Base-by-base conservation (phyloP, 64 coral and sea anemone species). In the Dendronephthya gigantea region DNA sequence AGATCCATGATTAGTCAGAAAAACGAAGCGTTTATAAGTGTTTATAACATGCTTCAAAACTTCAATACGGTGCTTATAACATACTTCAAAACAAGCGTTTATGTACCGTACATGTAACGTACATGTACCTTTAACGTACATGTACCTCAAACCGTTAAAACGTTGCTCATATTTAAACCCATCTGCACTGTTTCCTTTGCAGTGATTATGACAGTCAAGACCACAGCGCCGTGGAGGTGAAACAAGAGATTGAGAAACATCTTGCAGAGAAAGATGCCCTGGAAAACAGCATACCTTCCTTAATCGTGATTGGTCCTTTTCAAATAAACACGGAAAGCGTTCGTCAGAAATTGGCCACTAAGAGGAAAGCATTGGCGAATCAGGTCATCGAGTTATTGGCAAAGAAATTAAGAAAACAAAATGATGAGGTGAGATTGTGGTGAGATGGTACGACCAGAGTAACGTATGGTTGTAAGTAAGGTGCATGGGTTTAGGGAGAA, bases 161-260 rank as follows among this genome's bases (percentile, higher is more conserved):
- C 11, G 41, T 11, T 45, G 4, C 4, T 11, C 11, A 45, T 45
- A 45, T 4, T 45, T 4, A 45, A 45, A 45, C 41, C 11, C 41
- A 45, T 45, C 41, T 45, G 11, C 25, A 27, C 25, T 79, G 34
- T 33, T 79, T 79, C 36, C 7, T 1, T 79, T 79, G 15, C 6
- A 98, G 95, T 39, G 89, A 93, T 34, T 98, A 98, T 35, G 95
- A 90, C 49, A 93, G 89, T 13, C 92, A 98, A 41, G 95, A 98
- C 10, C 92, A 91, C 27, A 85, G 92, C 29, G 95, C 95, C 35
- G 90, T 92, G 52, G 95, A 98, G 39, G 95, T 98, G 22, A 98
- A 98, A 9, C 95, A 98, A 35, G 95, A 98, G 65, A 98, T 98
- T 36, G 95, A 98, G 65, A 81, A 92, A 33, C 95, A 98, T 68